Base-by-base conservation (phyloP, 2,797 vertebrate species). In the Alosa sapidissima region DNA sequence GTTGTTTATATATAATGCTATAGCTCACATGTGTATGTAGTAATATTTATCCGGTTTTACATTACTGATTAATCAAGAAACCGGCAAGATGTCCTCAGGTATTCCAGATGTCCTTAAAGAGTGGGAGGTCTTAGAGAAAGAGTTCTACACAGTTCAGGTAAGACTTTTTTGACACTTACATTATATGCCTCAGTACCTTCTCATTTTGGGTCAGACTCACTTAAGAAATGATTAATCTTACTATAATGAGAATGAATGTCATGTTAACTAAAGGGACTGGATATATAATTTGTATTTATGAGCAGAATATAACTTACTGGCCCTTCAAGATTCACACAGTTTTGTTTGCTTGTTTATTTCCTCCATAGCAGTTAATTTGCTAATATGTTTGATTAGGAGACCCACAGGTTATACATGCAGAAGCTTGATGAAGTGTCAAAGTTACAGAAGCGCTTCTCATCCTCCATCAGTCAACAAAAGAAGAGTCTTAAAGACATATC, bases 371-470 rank as follows among this genome's bases (percentile, higher is more conserved):
- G 4, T 41, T 58, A 16, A 16, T 5, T 58, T 58, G 45, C 13
- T 41, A 41, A 2, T 68, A 13, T 68, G 28, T 14, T 83, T 55
- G 13, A 87, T 33, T 89, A 99, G 98, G 98, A 99, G 83, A 96
- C 94, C 65, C 97, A 99, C 91, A 95, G 90, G 86, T 92, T 93
- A 52, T 99, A 99, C 92, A 93, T 96, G 89, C 95, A 97, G 90
- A 97, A 98, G 90, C 91, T 99, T 1, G 96, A 98, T 86, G 97
- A 98, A 91, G 91, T 99, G 28, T 97, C 96, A 86, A 97, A 96
- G 90, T 95, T 99, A 3, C 98, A 99, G 90, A 95, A 91, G 0
- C 94, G 62, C 10, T 97, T 97, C 87, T 95, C 95, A 9, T 93
- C 92, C 83, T 95, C 96, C 86, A 96, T 99, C 1, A 11, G 92